phyloP scores from a whole-genome alignment of 2,797 vertebrate species.

The Lerista edwardsae region DNA sequence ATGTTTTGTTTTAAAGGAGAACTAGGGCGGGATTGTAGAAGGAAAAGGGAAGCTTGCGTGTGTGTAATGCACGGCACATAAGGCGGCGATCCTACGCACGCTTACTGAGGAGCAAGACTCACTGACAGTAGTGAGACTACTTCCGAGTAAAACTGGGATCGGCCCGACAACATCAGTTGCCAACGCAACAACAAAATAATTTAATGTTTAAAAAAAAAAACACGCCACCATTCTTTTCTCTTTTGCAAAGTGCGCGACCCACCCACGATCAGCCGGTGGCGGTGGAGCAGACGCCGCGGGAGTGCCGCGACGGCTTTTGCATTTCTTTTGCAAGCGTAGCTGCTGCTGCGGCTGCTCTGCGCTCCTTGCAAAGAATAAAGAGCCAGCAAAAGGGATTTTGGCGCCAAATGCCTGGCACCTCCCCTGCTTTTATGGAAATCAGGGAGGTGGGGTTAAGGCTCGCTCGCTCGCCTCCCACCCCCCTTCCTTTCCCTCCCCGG shows the following conservation, averaged over 20 bases:
- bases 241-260: conserved; percentile 2
- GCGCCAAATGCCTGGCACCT: conserved; percentile 80
- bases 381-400: conserved; percentile 72
- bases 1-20: neutral
- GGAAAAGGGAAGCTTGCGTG: neutral
- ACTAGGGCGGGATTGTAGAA: neutral
- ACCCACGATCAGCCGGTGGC: neutral
- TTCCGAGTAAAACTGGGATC: neutral
- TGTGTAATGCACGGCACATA: no score
- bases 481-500: conserved; percentile 62
- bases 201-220: no score
- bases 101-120: neutral
- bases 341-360: neutral
- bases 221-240: no score
- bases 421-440: conserved; percentile 79
- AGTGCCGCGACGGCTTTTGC: neutral
- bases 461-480: conserved; percentile 44
- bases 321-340: neutral
- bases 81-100: neutral
- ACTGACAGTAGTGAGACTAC: neutral
- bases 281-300: neutral
- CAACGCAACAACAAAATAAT: neutral
- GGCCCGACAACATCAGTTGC: neutral
- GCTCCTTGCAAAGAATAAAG: conserved; percentile 42
- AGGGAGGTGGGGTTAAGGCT: conserved; percentile 67